Base-by-base conservation (phyloP, 37 sponge, comb jelly and placozoan species). In the Mnemiopsis leidyi region DNA sequence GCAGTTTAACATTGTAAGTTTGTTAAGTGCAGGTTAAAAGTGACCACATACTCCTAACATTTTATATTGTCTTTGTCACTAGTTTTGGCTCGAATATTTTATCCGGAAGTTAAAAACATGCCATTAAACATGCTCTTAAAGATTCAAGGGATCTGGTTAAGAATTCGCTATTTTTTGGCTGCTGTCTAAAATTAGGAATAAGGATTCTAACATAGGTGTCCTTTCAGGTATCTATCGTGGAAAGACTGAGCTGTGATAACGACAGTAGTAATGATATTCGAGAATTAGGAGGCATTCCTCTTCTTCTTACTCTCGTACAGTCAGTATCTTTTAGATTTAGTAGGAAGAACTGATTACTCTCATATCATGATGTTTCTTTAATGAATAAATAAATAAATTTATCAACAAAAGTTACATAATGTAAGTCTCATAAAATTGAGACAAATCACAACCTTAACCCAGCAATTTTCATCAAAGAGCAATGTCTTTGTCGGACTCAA, bases 231-330 rank as follows among this genome's bases (percentile, higher is more conserved):
- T 82, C 88, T 33, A 92, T 94, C 34, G 31, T 97, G 83, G 96
- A 95, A 35, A 39, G 93, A 7, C 85, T 97, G 36, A 85, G 83
- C 32, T 76, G 92, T 69, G 94, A 93, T 68, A 85, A 61, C 33
- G 96, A 94, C 29, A 39, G 92, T 24, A 93, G 92, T 20, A 95
- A 95, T 21, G 96, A 95, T 18, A 75, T 97, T 7, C 39, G 97
- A 38, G 69, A 93, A 37, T 36, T 83, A 61, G 97, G 97, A 23
- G 97, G 97, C 76, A 94, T 97, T 0, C 97, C 97, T 31, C 69
- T 97, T 36, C 69, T 97, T 32, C 90, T 97, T 0, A 61, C 30
- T 18, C 30, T 97, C 0, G 39, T 97, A 0, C 94, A 94, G 95
- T 95, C 18, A 38, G 95, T 69, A 21, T 23, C 32, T n/a, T n/a